A percentile compares a stretch with the other conserved stretches of the same genome.
These are phyloP conservation scores for Sinocyclocheilus anophthalmus DNA, from an alignment of 2,113 vertebrate genomes.

Conservation along the genomic window DNA sequence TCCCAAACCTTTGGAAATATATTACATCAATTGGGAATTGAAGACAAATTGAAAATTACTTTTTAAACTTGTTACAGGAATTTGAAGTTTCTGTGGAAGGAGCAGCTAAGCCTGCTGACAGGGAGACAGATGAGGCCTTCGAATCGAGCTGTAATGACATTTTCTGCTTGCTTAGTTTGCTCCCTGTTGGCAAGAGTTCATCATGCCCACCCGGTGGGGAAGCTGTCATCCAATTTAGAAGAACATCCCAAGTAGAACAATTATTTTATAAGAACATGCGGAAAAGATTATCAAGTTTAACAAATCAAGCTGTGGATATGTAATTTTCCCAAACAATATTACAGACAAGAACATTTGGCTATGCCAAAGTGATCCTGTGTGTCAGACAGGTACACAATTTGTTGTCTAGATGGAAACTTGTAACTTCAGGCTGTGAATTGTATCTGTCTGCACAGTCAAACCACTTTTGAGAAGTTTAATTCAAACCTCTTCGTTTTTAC, in stretches of 20 bases:
- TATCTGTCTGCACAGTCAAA: not conserved
- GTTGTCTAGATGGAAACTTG: not conserved
- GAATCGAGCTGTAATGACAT: slow-evolving; percentile 27
- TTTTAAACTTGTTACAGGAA: slow-evolving; percentile 22
- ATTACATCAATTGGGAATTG: slow-evolving; percentile 13
- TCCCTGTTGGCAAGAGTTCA: slow-evolving; percentile 37
- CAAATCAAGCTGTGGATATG: slow-evolving; percentile 32
- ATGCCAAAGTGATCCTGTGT: not conserved
- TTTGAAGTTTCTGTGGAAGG: not conserved
- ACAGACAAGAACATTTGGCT: not conserved
- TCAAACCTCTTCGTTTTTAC: not conserved
- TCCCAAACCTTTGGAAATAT: slow-evolving; percentile 8
- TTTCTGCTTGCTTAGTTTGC: slow-evolving; percentile 35
- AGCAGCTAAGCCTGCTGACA: slow-evolving; percentile 18
- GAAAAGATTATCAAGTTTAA: slow-evolving; percentile 25
- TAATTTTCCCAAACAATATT: slow-evolving; percentile 24
- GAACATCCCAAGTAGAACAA: slow-evolving; percentile 27
- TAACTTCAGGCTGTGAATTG: not conserved
- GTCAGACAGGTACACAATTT: not conserved
- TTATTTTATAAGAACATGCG: slow-evolving; percentile 30
- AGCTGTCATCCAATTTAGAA: slow-evolving; percentile 26
- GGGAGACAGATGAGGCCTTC: slow-evolving; percentile 7
- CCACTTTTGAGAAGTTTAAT: not conserved
- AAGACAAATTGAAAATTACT: slow-evolving; percentile 30
- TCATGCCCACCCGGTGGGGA: slow-evolving; percentile 33